Base-by-base conservation (phyloP, 2,113 vertebrate species). In the Halcyon senegalensis region DNA sequence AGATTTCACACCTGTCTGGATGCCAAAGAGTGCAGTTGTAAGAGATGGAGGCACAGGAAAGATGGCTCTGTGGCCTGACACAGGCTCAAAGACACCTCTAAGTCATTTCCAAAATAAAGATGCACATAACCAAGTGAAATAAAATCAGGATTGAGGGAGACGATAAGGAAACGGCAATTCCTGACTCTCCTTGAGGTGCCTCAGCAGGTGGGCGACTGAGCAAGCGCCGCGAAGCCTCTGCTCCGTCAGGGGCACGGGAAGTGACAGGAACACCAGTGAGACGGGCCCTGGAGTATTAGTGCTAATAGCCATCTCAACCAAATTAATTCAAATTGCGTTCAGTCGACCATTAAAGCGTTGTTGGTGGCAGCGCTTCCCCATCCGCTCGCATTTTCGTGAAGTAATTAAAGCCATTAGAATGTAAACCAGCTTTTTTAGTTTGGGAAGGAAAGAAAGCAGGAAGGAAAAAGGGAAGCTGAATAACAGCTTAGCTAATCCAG, bases 391-490 rank as follows among this genome's bases (percentile, higher is more conserved):
- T 97, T 95, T 96, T 97, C 66, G 3, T 90, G 93, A 93, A 94
- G 96, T 97, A 98, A 98, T 98, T 98, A 98, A 97, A 97, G 75
- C 94, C 95, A 98, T 98, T 98, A 98, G 97, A 97, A 97, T 98
- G 97, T 97, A 97, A 98, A 98, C 96, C 91, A 87, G 95, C 93
- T 95, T 96, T 96, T 96, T 96, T 96, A 95, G 96, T 87, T 96
- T 96, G 85, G 63, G 95, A 92, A 74, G 95, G 88, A 80, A 90
- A 91, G 76, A 85, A 85, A 89, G 86, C 69, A 93, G 84, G 92
- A 96, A 97, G 96, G 84, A 87, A 92, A 96, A 96, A 93, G 70
- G n/a, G 25, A 90, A 94, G 63, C 60, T 95, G 95, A 97, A 95
- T 96, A 94, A 80, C 69, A 94, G 72, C 68, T 90, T 81, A 66